Base-by-base conservation (phyloP, 2,113 vertebrate species). In the Syrmaticus mikado region DNA sequence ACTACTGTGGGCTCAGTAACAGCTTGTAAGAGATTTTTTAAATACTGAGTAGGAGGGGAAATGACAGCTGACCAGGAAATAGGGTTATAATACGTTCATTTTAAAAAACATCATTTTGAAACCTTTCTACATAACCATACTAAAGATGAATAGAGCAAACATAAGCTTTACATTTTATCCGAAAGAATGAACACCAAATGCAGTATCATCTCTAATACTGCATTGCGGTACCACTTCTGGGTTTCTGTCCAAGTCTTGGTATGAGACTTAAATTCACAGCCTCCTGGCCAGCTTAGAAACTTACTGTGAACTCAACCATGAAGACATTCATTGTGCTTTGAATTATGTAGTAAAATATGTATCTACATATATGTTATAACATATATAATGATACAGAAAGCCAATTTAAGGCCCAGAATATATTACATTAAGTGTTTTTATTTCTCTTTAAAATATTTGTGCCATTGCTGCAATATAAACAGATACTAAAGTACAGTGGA, bases 11-110 rank as follows among this genome's bases (percentile, higher is more conserved):
- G 82, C 74, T 95, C 64, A 84, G 72, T 84, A 87, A 90, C 85
- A 96, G 88, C 89, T 93, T 95, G 94, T 87, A 89, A 82, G 64
- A 67, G 72, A 84, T 88, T 91, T 92, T 96, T 96, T 19, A 78
- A 95, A 64, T 89, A 85, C 79, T 57, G 91, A 86, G 92, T 92
- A 61, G 94, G 91, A 87, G 93, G 85, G 85, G 68, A 83, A 96
- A 58, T 70, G 90, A 94, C 95, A 96, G 85, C 61, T 90, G 92
- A 94, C 93, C 93, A 79, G 81, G 85, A 79, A 87, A 88, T 22
- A 85, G 30, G 91, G 79, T 87, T 94, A 70, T 90, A 72, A 53
- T 36, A 45, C 0, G 0, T 87, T 87, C 43, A 46, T 82, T 88
- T 90, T 71, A 41, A 81, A 92, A 80, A 87, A 15, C 72, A 45